Evolutionary conservation across 2,888 invertebrate species (phyloP).

Genomic region (Apamea sordens): DNA sequence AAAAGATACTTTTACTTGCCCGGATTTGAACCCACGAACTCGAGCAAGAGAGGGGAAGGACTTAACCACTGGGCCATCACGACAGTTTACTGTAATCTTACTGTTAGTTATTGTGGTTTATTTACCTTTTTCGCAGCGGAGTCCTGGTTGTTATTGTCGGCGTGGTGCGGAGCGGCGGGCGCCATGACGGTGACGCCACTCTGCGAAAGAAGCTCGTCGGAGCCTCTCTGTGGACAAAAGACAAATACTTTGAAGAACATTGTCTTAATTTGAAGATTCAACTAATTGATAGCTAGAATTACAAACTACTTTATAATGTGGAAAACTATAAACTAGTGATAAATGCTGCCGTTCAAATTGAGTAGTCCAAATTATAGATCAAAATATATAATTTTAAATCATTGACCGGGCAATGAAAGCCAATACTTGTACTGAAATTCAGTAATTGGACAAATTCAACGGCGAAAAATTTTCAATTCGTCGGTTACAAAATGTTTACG

Average conservation of each 20-base stretch:
- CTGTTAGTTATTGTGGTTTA: not conserved
- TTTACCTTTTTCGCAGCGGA: conserved; percentile 98
- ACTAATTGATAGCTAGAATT: not conserved
- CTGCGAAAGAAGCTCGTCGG: conserved; percentile 99
- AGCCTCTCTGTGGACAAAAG: conserved; percentile 94
- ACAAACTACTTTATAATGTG: not conserved
- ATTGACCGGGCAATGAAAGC: conserved; percentile 13
- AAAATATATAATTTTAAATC: conserved; percentile 38
- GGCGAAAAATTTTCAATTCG: conserved; percentile 2
- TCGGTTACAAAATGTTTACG: conserved; percentile 10
- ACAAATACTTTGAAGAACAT: conserved; percentile 15
- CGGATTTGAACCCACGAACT: not conserved
- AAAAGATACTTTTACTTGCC: not conserved
- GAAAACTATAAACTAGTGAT: not conserved
- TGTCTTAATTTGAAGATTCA: not conserved
- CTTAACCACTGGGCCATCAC: not conserved
- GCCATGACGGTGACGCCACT: conserved; percentile 98
- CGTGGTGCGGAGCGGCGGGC: conserved; percentile 96
- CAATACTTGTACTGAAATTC: conserved; percentile 22
- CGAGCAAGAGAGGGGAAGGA: not conserved
- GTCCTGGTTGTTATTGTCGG: conserved; percentile 98
- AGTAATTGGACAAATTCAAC: conserved; percentile 32
- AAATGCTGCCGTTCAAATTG: conserved; percentile 10
- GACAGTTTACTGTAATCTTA: not conserved
- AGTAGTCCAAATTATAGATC: conserved; percentile 21